These are phyloP conservation scores for Plebejus argus DNA, from an alignment of 2,888 invertebrate genomes.

Conservation along the genomic window DNA sequence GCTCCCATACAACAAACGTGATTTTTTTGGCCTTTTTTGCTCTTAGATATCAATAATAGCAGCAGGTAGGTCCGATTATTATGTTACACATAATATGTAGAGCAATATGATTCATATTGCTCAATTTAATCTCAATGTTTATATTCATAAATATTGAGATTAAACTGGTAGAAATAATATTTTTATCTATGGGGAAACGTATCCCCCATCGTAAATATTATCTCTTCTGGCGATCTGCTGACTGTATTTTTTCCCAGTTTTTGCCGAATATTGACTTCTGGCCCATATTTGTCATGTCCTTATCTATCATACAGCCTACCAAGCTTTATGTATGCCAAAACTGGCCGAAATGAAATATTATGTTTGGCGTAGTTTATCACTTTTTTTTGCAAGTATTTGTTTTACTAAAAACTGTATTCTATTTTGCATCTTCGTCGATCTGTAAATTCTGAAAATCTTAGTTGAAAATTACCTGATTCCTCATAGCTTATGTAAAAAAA, in stretches of 20 bases:
- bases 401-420: background rate
- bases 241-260: slow-evolving; percentile 7
- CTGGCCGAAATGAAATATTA: background rate
- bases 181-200: background rate
- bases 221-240: slow-evolving; percentile 18
- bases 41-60: too few relatives aligned
- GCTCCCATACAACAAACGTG: too few relatives aligned
- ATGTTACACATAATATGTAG: too few relatives aligned
- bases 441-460: background rate
- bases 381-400: background rate
- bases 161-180: background rate
- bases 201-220: slow-evolving; percentile 6
- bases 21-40: too few relatives aligned
- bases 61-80: too few relatives aligned
- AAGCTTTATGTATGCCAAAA: slow-evolving; percentile 2
- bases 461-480: background rate
- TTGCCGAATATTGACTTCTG: slow-evolving; percentile 17
- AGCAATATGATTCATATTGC: background rate
- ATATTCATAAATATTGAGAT: background rate
- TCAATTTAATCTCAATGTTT: too few relatives aligned
- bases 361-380: background rate
- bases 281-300: slow-evolving; percentile 7
- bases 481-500: background rate
- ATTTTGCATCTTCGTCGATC: background rate
- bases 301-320: background rate